These are phyloP conservation scores for Automeris io DNA, from an alignment of 2,888 invertebrate species.

Conservation along the genomic window DNA sequence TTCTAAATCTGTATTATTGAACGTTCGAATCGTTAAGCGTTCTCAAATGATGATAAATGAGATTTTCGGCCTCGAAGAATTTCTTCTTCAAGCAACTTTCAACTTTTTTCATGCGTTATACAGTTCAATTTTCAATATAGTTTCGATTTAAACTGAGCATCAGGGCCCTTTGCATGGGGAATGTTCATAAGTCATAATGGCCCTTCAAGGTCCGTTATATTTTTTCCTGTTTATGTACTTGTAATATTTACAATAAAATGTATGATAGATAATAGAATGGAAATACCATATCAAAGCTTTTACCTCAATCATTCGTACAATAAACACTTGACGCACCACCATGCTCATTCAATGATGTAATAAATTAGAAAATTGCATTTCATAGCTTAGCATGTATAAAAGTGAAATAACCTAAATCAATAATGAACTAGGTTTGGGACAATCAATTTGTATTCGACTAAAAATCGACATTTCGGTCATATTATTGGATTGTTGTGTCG, in stretches of 20 bases:
- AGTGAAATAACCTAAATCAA: too few species aligned
- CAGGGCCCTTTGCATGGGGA: neutral
- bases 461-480: too few species aligned
- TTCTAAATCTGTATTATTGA: constrained; percentile 10
- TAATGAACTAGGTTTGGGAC: too few species aligned
- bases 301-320: too few species aligned
- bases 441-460: too few species aligned
- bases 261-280: neutral
- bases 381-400: too few species aligned
- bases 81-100: neutral
- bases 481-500: too few species aligned
- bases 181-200: constrained; percentile 1
- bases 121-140: neutral
- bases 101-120: neutral
- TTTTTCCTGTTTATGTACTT: constrained; percentile 1
- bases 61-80: constrained; percentile 7
- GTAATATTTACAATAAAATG: neutral
- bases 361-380: too few species aligned
- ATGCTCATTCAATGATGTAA: too few species aligned
- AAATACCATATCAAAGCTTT: neutral
- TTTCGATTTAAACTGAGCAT: neutral
- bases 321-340: too few species aligned
- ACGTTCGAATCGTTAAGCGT: constrained; percentile 13
- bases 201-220: neutral
- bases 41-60: constrained; percentile 17